Conservation (phyloP, 2,113 vertebrate species). For the Poecile atricapillus region DNA sequence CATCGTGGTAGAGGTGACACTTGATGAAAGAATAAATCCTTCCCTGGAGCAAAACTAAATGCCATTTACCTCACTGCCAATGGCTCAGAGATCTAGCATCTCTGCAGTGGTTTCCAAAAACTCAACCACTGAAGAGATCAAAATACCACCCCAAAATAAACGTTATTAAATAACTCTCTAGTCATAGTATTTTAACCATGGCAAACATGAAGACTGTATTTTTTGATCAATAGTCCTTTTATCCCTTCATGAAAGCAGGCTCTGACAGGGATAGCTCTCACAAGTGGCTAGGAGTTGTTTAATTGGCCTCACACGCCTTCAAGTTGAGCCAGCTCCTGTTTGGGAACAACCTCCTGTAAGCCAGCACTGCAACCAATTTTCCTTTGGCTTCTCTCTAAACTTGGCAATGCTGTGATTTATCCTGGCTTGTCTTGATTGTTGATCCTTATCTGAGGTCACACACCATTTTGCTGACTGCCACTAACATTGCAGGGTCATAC, state of each 20-base stretch:
- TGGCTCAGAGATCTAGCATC: neutral
- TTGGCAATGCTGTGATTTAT: neutral
- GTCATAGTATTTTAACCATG: neutral
- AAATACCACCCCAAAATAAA: neutral
- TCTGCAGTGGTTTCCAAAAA: neutral
- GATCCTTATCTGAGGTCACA: neutral
- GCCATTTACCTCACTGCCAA: neutral
- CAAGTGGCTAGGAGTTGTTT: neutral
- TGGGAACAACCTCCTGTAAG: neutral
- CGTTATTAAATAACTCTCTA: neutral
- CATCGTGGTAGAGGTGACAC: neutral
- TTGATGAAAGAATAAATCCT: neutral
- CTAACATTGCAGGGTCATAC: neutral
- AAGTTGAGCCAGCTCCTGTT: neutral
- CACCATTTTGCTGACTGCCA: neutral
- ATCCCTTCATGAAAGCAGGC: neutral
- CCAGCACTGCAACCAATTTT: neutral
- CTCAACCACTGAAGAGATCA: neutral
- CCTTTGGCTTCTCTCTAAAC: neutral
- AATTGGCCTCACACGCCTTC: neutral
- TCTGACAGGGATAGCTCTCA: neutral
- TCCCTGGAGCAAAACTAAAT: constrained; percentile 1
- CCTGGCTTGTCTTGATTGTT: neutral
- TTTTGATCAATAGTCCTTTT: neutral
- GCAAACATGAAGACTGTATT: neutral